phyloP scores from a whole-genome alignment of 2,113 vertebrate genomes.

The Proteles cristata region DNA sequence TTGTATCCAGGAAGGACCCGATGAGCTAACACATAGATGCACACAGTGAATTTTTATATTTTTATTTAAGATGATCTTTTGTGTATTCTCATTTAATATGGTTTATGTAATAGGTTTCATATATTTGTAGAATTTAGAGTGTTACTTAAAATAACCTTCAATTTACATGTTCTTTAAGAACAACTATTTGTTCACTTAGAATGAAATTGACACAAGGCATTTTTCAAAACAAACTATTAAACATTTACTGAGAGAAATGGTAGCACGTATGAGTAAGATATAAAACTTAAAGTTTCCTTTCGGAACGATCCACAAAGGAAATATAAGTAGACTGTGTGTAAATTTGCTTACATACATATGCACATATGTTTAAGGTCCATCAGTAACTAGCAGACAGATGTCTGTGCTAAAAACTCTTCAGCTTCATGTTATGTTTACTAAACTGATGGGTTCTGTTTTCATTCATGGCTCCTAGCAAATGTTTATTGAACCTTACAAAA shows the following conservation, averaged over 20 bases:
- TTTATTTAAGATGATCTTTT: background rate
- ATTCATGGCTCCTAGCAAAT: slow-evolving; percentile 35
- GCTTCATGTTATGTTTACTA: slow-evolving; percentile 9
- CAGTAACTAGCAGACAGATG: background rate
- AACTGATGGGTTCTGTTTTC: slow-evolving; percentile 38
- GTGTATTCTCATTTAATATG: background rate
- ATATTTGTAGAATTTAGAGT: slow-evolving; percentile 22
- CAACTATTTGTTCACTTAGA: background rate
- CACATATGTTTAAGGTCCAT: background rate
- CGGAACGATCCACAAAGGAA: background rate
- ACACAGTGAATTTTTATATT: background rate
- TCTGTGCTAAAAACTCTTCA: background rate
- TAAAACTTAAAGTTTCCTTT: background rate
- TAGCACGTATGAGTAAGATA: background rate
- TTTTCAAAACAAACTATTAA: slow-evolving; percentile 27
- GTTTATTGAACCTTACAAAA: slow-evolving; percentile 55
- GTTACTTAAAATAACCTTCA: background rate
- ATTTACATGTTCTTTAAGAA: background rate
- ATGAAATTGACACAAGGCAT: background rate
- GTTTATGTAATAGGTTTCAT: background rate
- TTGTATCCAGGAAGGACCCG: background rate
- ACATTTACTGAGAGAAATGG: background rate
- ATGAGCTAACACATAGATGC: background rate
- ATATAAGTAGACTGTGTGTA: background rate
- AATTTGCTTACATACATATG: background rate